These are phyloP conservation scores for Bombus impatiens DNA, from an alignment of 1,140 invertebrate genomes.

Conservation along the genomic window DNA sequence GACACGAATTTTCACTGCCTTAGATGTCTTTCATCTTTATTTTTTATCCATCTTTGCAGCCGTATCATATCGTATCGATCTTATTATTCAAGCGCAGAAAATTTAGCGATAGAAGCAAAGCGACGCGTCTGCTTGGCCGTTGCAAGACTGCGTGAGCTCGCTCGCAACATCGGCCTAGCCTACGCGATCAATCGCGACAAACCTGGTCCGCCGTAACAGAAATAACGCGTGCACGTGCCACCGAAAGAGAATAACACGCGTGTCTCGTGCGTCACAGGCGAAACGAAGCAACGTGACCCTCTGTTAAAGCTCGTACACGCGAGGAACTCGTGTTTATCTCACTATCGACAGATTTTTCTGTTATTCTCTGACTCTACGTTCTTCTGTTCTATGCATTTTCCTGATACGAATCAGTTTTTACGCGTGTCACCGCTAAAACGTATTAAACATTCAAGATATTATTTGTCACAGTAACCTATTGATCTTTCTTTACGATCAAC, in stretches of 20 bases:
- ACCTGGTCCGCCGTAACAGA: background rate
- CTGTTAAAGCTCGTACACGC: slow-evolving; percentile 27
- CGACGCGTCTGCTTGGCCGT: background rate
- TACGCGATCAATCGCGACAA: slow-evolving; percentile 10
- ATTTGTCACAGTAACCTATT: background rate
- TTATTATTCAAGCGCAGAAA: background rate
- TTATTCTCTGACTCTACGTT: background rate
- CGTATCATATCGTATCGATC: background rate
- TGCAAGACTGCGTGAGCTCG: background rate
- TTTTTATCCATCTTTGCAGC: too few species aligned
- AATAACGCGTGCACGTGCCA: slow-evolving; percentile 32
- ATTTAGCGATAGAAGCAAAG: background rate
- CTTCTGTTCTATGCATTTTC: background rate
- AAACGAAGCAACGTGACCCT: slow-evolving; percentile 16
- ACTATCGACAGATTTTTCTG: background rate
- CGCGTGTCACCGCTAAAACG: background rate
- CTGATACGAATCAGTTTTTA: background rate
- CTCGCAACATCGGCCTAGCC: background rate
- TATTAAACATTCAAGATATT: too few species aligned
- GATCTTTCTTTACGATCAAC: background rate
- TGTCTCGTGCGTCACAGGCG: background rate
- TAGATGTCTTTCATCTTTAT: too few species aligned
- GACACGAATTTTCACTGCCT: too few species aligned
- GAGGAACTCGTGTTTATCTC: background rate
- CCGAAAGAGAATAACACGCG: slow-evolving; percentile 14